Conservation (phyloP, 92 coral and sea anemone genomes). For the Scolanthus callimorphus region DNA sequence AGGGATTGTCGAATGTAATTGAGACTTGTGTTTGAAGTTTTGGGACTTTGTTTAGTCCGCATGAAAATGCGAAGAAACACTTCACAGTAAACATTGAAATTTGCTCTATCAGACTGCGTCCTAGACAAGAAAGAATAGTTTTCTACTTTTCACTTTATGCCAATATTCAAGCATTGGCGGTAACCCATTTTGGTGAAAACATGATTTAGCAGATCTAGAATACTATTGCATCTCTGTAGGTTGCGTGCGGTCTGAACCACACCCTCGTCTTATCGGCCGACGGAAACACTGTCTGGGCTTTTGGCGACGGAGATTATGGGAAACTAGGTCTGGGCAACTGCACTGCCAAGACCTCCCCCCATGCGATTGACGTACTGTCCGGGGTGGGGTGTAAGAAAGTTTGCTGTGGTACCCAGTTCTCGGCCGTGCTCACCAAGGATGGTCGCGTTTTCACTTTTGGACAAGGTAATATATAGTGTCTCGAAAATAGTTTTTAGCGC, state of each 20-base stretch:
- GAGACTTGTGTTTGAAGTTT: too few species aligned
- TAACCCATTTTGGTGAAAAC: too few species aligned
- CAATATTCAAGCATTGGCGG: too few species aligned
- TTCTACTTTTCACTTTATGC: too few species aligned
- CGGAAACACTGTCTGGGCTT: conserved; percentile 79
- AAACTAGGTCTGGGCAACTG: conserved; percentile 80
- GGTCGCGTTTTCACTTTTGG: conserved; percentile 80
- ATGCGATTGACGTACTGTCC: conserved; percentile 54
- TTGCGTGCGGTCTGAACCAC: conserved; percentile 82
- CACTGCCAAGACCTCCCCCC: conserved; percentile 79
- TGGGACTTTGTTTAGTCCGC: too few species aligned
- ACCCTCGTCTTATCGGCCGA: conserved; percentile 71
- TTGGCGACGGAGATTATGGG: conserved; percentile 88
- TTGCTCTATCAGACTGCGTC: too few species aligned
- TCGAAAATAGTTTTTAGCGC: too few species aligned
- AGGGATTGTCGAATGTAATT: too few species aligned
- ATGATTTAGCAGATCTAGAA: too few species aligned
- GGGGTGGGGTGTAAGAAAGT: conserved; percentile 64
- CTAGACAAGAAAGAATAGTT: not conserved
- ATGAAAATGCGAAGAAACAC: too few species aligned
- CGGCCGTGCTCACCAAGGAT: conserved; percentile 75
- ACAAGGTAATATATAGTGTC: conserved; percentile 60
- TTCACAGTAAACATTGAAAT: too few species aligned
- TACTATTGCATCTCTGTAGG: conserved; percentile 31
- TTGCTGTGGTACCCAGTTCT: conserved; percentile 86